Conservation (phyloP, 2,888 invertebrate genomes). For the Agrochola litura region DNA sequence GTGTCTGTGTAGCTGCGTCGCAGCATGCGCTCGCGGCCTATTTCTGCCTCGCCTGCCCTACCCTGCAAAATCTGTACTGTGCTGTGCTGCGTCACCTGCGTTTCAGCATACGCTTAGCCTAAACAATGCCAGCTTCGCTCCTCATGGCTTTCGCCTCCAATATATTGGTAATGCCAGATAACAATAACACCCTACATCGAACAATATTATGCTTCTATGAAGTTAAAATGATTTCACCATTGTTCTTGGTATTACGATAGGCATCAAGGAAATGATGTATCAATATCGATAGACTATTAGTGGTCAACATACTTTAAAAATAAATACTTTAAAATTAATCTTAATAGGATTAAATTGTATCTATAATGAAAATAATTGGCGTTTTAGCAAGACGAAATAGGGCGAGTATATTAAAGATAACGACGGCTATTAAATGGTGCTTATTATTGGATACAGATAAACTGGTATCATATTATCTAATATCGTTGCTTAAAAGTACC, state of each 20-base stretch:
- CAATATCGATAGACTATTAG: background rate
- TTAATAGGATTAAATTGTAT: constrained; percentile 19
- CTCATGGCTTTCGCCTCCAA: background rate
- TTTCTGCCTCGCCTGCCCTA: too few relatives aligned
- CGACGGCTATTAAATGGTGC: constrained; percentile 25
- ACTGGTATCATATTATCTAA: constrained; percentile 36
- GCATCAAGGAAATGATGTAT: constrained; percentile 19
- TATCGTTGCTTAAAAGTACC: constrained; percentile 6
- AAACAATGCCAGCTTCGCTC: background rate
- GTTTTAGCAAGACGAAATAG: constrained; percentile 35
- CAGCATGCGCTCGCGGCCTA: too few relatives aligned
- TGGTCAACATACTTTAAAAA: constrained; percentile 1
- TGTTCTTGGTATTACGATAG: constrained; percentile 27
- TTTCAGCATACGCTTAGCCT: too few relatives aligned
- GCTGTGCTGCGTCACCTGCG: too few relatives aligned
- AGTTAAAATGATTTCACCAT: constrained; percentile 20
- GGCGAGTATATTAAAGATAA: constrained; percentile 27
- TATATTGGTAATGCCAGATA: constrained; percentile 1
- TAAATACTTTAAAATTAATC: constrained; percentile 1
- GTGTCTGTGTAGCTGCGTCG: too few relatives aligned
- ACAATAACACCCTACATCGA: constrained; percentile 4
- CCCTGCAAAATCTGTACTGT: too few relatives aligned
- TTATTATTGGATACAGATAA: constrained; percentile 38
- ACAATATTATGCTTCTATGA: constrained; percentile 14
- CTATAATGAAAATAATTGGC: constrained; percentile 5